A percentile compares a stretch with the other conserved stretches of the same genome.
Evolutionary conservation across 2,113 vertebrate species (phyloP).

Genomic region (Perca schrenkii): DNA sequence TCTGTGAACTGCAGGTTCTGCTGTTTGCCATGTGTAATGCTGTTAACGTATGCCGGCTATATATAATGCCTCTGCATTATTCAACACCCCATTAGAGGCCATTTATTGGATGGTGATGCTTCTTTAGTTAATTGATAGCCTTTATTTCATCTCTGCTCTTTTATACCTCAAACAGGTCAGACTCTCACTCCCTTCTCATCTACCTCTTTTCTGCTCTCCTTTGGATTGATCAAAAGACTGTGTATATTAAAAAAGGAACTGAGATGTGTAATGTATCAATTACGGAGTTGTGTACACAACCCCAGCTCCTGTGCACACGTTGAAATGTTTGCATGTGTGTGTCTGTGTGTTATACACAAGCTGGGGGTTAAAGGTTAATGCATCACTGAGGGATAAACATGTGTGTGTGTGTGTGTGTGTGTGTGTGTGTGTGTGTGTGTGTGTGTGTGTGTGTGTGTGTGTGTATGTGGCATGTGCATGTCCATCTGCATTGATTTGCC

Average conservation of each 20-base stretch:
- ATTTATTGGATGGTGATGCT: conserved; percentile 24
- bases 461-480: conserved; percentile 3
- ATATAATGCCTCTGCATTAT: conserved; percentile 50
- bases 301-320: background rate
- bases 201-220: background rate
- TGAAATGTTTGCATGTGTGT: background rate
- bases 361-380: conserved; percentile 48
- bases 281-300: background rate
- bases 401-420: background rate
- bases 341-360: background rate
- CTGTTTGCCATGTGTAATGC: too few species aligned
- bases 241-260: background rate
- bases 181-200: background rate
- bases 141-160: conserved; percentile 5
- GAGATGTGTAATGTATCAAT: background rate
- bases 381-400: conserved; percentile 5
- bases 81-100: conserved; percentile 31
- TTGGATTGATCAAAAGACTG: background rate
- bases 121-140: conserved; percentile 26
- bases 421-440: background rate
- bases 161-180: background rate
- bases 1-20: too few species aligned
- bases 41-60: too few species aligned
- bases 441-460: conserved; percentile 5
- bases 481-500: conserved; percentile 33